Evolutionary conservation across 2,797 vertebrate species (phyloP).

Genomic region (Fistularia commersonii): DNA sequence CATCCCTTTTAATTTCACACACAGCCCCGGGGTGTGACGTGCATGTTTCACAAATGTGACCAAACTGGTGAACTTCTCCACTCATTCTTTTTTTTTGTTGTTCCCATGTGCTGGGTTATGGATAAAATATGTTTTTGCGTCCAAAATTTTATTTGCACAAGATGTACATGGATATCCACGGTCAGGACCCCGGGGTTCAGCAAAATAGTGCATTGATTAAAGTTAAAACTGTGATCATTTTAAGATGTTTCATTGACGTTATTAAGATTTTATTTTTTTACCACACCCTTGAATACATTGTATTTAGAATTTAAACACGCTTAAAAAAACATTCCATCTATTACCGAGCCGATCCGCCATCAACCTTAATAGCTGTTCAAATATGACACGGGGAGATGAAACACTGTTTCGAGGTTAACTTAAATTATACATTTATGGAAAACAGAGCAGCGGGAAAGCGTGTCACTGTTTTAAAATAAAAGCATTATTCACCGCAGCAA

Average conservation of each 20-base stretch:
- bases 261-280: no score
- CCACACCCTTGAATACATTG: no score
- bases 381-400: conserved; percentile 40
- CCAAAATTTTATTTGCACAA: no score
- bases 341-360: conserved; percentile 31
- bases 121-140: neutral
- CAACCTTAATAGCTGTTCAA: conserved; percentile 26
- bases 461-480: conserved; percentile 29
- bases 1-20: conserved; percentile 50
- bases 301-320: neutral
- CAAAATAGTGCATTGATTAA: no score
- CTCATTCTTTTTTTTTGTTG: neutral
- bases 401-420: conserved; percentile 43
- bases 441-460: neutral
- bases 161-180: no score
- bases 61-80: conserved; percentile 7
- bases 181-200: no score
- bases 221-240: no score
- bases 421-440: conserved; percentile 62
- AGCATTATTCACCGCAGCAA: conserved; percentile 25
- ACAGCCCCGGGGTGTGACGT: conserved; percentile 23
- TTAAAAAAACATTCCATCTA: conserved; percentile 41
- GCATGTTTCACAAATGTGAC: conserved; percentile 21
- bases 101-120: neutral
- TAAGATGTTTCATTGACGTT: no score